These are phyloP conservation scores for Donacobius atricapilla DNA, from an alignment of 2,113 vertebrate species.

Conservation along the genomic window DNA sequence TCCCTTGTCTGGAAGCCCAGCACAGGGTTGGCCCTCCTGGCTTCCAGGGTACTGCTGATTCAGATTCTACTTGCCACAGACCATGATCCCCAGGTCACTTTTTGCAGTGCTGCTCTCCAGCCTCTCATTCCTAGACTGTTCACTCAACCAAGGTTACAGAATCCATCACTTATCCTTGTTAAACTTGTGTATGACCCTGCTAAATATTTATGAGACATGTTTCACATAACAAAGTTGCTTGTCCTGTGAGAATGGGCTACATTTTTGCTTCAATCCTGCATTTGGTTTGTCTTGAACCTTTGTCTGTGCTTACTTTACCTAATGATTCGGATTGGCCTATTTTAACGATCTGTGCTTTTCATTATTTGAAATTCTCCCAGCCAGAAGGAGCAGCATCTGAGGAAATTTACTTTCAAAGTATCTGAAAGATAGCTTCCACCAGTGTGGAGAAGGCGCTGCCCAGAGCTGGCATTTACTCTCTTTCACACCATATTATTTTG, in stretches of 20 bases:
- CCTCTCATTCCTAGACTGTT: background rate
- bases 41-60: background rate
- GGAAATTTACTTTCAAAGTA: background rate
- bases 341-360: background rate
- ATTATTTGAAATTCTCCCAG: background rate
- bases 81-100: background rate
- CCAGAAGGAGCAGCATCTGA: background rate
- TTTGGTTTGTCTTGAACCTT: background rate
- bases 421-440: background rate
- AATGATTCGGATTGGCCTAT: background rate
- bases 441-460: background rate
- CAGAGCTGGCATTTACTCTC: background rate
- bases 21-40: fast-evolving
- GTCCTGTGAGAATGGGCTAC: background rate
- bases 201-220: background rate
- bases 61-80: too few species aligned
- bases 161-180: background rate
- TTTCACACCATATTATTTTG: background rate
- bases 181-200: background rate
- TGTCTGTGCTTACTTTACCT: background rate
- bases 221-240: background rate
- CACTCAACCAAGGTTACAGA: background rate
- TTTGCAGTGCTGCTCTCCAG: background rate
- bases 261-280: background rate
- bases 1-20: background rate